phyloP scores from a whole-genome alignment of 2,113 vertebrate genomes.

The Mormoops blainvillei region DNA sequence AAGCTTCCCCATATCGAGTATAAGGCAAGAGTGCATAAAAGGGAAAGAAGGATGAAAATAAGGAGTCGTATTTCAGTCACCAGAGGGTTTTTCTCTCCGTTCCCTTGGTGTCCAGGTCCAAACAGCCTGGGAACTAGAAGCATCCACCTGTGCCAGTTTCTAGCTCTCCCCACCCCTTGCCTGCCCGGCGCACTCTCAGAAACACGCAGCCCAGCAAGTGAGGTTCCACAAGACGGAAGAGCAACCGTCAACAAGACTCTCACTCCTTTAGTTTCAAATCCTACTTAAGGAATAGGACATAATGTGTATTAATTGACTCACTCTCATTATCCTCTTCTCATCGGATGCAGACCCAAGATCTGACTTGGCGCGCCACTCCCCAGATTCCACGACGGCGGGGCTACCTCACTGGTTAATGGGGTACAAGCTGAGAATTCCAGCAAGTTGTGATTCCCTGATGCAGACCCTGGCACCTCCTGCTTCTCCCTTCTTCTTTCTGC shows the following conservation, averaged over 20 bases:
- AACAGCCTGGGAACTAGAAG: conserved; percentile 2
- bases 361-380: not conserved
- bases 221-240: not conserved
- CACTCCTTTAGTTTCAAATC: not conserved
- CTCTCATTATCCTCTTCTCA: not conserved
- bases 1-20: not conserved
- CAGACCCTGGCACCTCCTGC: not conserved
- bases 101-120: conserved; percentile 24
- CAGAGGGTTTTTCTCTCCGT: not conserved
- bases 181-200: not conserved
- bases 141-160: not conserved
- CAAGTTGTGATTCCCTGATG: not conserved
- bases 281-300: not conserved
- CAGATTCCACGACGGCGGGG: not conserved
- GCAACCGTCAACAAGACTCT: not conserved
- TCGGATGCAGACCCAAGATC: not conserved
- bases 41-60: not conserved
- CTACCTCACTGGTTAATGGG: not conserved
- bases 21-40: not conserved
- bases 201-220: not conserved
- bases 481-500: not conserved
- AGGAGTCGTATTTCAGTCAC: not conserved
- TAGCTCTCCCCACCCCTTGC: not conserved
- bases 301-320: not conserved
- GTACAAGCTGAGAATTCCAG: not conserved